Base-by-base conservation (phyloP, 2,888 invertebrate species). In the Cheilosia soror region DNA sequence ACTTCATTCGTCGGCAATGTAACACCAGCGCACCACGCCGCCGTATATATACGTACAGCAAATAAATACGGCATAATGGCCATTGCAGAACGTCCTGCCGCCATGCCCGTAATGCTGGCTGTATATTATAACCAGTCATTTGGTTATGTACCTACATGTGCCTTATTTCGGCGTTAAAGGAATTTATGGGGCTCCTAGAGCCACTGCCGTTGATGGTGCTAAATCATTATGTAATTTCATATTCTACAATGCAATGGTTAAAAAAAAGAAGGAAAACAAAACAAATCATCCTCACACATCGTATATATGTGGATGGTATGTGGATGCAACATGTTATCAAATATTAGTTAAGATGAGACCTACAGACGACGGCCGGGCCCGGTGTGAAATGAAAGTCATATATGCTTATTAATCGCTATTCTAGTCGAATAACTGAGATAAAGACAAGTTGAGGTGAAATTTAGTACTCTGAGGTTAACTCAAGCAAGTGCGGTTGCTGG, bases 191-290 rank as follows among this genome's bases (percentile, higher is more conserved):
- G 31, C 73, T 79, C 68, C 79, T 68, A 73, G 57, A 83, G 68
- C 83, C 63, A 78, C 63, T 78, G 55, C 66, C 62, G 15, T 27
- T 63, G 73, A 79, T 63, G 79, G 63, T 79, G 68, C 57, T 83
- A 79, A 79, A 83, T 83, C 79, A 78, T 83, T 72, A 78, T 78
- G 63, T 83, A 73, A 73, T 83, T 79, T 83, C 57, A 68, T 83
- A 83, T 83, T 76, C 68, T 20, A 63, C 79, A 62, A 63, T 73
- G 57, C 62, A 68, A 49, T 68, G 42, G 60, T 37, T 72, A 29
- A 29, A 40, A 71, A 55, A 53, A 60, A 40, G 60, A 47, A 4
- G 44, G 20, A 15, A 58, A 77, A 51, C 55, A 72, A 72, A 66
- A 71, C 55, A 73, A 79, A 73, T 78, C 37, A 63, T 72, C 66